Percentiles rank a stretch among this genome's conserved stretches.
phyloP scores from a whole-genome alignment of 2,797 vertebrate species.

The Anguilla pacifica region DNA sequence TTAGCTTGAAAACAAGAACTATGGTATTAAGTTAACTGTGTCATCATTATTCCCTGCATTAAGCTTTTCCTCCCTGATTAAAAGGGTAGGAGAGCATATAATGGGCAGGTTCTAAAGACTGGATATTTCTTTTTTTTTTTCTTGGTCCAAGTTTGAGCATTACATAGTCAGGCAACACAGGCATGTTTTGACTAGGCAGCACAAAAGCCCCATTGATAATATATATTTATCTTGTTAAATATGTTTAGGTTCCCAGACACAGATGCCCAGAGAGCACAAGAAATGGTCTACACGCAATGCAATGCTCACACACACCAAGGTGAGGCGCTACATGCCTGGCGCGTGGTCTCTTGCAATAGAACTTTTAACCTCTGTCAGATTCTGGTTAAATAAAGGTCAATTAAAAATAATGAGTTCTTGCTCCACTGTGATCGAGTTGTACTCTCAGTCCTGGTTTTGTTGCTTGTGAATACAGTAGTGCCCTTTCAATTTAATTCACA shows the following conservation, averaged over 20 bases:
- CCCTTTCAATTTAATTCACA: background rate
- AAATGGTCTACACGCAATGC: constrained; percentile 38
- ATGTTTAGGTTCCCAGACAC: constrained; percentile 50
- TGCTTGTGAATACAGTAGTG: background rate
- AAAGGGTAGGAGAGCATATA: background rate
- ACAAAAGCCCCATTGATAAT: constrained; percentile 43
- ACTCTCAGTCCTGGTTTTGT: background rate
- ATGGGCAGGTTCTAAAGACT: background rate
- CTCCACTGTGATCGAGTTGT: background rate
- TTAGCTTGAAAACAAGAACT: background rate
- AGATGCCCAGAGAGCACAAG: constrained; percentile 41
- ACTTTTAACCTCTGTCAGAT: background rate
- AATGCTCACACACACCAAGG: constrained; percentile 42
- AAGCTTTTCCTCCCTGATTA: background rate
- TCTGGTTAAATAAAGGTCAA: background rate
- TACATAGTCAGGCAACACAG: constrained; percentile 35
- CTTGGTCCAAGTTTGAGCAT: constrained; percentile 27
- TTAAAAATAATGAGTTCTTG: background rate
- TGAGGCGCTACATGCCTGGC: constrained; percentile 31
- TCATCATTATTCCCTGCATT: background rate
- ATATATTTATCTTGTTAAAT: constrained; percentile 55
- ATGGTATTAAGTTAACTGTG: background rate
- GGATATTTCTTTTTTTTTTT: background rate
- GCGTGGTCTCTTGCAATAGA: background rate
- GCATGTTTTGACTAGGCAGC: constrained; percentile 45